Evolutionary conservation across 2,888 invertebrate genomes (phyloP).

Genomic region (Fissipunctia ypsillon): DNA sequence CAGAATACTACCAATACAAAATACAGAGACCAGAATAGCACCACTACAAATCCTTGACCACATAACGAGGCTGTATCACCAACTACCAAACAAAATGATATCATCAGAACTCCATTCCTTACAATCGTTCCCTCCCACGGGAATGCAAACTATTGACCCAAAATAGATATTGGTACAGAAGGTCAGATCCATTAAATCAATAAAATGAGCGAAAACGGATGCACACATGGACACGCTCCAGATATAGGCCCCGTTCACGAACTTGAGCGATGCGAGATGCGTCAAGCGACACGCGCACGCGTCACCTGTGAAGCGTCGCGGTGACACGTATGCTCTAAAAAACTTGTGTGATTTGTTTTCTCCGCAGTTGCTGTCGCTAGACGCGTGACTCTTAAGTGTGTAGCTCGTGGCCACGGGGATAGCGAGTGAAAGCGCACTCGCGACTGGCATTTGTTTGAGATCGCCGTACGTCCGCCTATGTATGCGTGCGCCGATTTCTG

Average conservation of each 20-base stretch:
- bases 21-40: background rate
- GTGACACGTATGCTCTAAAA: background rate
- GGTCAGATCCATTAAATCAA: background rate
- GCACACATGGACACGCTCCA: background rate
- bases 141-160: slow-evolving; percentile 39
- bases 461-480: too few relatives aligned
- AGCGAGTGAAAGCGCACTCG: background rate
- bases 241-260: background rate
- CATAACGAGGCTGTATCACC: slow-evolving; percentile 4
- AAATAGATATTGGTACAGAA: background rate
- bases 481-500: background rate
- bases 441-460: background rate
- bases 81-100: slow-evolving; percentile 34
- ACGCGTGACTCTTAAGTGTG: background rate
- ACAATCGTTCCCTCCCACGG: slow-evolving; percentile 25
- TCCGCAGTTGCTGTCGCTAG: background rate
- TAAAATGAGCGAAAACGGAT: background rate
- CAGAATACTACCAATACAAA: background rate
- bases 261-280: background rate
- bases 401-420: background rate
- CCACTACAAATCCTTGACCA: slow-evolving; percentile 7
- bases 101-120: slow-evolving; percentile 46
- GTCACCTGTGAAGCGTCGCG: background rate
- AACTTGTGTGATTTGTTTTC: background rate
- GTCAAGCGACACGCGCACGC: too few relatives aligned